These are phyloP conservation scores for Lysandra bellargus DNA, from an alignment of 2,888 invertebrate genomes.

Conservation along the genomic window DNA sequence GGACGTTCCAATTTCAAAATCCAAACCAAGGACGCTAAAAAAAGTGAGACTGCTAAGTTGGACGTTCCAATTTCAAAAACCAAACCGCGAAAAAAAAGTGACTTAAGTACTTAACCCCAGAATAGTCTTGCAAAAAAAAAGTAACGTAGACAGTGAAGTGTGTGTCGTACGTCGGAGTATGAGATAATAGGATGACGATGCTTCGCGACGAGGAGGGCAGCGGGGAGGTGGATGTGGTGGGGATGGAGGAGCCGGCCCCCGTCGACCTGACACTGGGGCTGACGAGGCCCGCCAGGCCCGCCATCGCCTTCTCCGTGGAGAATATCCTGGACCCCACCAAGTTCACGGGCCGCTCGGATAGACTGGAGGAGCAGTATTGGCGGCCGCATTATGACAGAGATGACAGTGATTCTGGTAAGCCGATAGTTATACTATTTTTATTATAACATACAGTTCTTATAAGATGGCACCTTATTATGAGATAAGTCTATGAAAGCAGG, in stretches of 20 bases:
- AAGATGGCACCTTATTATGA: no score
- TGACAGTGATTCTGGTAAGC: conserved; percentile 81
- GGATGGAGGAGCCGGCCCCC: conserved; percentile 74
- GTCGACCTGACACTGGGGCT: conserved; percentile 77
- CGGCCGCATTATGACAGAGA: conserved; percentile 78
- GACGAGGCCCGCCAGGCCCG: conserved; percentile 75
- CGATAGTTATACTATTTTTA: no score
- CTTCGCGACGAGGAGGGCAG: conserved; percentile 65
- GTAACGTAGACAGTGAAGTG: conserved; percentile 19
- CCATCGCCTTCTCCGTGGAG: conserved; percentile 92
- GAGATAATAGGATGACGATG: conserved; percentile 73
- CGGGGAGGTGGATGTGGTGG: conserved; percentile 72
- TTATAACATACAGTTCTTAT: no score
- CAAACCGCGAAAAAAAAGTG: not conserved
- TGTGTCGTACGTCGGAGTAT: not conserved
- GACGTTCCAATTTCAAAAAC: not conserved
- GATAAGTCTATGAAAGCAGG: no score
- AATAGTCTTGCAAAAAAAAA: not conserved
- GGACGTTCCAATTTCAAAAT: not conserved
- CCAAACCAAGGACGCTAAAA: not conserved
- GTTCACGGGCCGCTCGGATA: conserved; percentile 87
- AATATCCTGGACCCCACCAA: conserved; percentile 95
- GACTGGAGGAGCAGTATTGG: conserved; percentile 81
- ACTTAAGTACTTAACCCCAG: not conserved
- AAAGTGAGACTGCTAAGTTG: not conserved